Conservation (phyloP, 2,888 invertebrate genomes). For the Hemaris fuciformis region DNA sequence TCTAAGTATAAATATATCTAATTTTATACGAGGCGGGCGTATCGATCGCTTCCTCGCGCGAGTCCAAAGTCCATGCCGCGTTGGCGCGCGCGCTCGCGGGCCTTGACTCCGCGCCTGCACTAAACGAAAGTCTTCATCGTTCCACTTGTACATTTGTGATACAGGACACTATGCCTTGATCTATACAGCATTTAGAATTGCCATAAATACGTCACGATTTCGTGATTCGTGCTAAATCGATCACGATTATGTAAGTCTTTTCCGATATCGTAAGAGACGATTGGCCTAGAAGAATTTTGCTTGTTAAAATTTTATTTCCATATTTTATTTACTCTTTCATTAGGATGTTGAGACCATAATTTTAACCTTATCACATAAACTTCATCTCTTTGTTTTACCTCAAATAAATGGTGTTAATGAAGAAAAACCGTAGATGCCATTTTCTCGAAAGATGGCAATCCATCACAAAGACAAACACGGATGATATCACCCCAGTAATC, state of each 20-base stretch:
- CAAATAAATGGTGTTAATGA: not conserved
- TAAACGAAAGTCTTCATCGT: constrained; percentile 1
- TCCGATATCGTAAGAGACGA: not conserved
- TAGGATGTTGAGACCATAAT: not conserved
- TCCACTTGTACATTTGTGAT: not conserved
- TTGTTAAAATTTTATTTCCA: not conserved
- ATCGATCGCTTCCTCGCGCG: constrained; percentile 34
- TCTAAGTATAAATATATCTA: constrained; percentile 11
- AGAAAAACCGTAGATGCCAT: no score
- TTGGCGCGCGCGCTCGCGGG: not conserved
- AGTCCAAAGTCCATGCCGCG: constrained; percentile 21
- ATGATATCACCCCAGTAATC: not conserved
- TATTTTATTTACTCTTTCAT: not conserved
- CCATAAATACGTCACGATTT: constrained; percentile 1
- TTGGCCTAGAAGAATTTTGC: not conserved
- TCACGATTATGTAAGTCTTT: not conserved
- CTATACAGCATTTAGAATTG: not conserved
- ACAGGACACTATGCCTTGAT: not conserved
- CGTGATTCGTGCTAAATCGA: not conserved
- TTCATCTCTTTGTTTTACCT: no score
- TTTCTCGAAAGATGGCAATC: not conserved
- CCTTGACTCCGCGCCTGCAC: constrained; percentile 4
- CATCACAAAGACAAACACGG: not conserved
- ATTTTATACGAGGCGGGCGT: constrained; percentile 17
- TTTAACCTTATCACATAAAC: no score